These are phyloP conservation scores for Bradypodion pumilum DNA, from an alignment of 2,797 vertebrate genomes.

Conservation along the genomic window DNA sequence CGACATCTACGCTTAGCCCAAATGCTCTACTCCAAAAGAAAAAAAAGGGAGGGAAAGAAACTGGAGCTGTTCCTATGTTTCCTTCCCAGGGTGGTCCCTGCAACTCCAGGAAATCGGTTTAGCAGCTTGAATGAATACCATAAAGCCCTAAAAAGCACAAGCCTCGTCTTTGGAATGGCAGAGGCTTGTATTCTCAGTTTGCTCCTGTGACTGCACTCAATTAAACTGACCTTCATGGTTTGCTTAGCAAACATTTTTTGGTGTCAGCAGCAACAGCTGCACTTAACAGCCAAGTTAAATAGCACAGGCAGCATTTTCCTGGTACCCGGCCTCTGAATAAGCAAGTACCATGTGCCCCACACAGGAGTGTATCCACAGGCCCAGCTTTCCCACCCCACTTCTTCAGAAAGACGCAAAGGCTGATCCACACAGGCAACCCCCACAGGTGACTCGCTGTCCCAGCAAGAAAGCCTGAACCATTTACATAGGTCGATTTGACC, in stretches of 20 bases:
- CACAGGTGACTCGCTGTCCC: background rate
- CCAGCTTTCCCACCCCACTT: background rate
- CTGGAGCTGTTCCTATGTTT: background rate
- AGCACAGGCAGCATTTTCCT: background rate
- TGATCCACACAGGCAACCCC: no score
- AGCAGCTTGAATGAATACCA: background rate
- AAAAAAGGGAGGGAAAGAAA: background rate
- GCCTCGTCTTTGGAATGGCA: background rate
- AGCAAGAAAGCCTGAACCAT: background rate
- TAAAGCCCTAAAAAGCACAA: background rate
- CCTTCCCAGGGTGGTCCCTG: background rate
- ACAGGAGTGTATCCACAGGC: background rate
- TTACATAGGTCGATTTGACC: no score
- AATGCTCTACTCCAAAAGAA: background rate
- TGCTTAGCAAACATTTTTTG: conserved; percentile 33
- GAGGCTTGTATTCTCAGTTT: background rate
- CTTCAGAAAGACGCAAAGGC: no score
- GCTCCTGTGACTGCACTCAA: background rate
- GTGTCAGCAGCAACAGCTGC: conserved; percentile 4
- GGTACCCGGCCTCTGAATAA: background rate
- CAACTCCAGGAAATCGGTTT: background rate
- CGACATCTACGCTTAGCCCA: background rate
- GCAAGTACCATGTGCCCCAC: background rate
- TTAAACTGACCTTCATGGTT: conserved; percentile 27
- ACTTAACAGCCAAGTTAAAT: conserved; percentile 1